Evolutionary conservation across 2,113 vertebrate genomes (phyloP), one percentile per base, ranked within the genome.

Genomic region (Sylvilagus bachmani): DNA sequence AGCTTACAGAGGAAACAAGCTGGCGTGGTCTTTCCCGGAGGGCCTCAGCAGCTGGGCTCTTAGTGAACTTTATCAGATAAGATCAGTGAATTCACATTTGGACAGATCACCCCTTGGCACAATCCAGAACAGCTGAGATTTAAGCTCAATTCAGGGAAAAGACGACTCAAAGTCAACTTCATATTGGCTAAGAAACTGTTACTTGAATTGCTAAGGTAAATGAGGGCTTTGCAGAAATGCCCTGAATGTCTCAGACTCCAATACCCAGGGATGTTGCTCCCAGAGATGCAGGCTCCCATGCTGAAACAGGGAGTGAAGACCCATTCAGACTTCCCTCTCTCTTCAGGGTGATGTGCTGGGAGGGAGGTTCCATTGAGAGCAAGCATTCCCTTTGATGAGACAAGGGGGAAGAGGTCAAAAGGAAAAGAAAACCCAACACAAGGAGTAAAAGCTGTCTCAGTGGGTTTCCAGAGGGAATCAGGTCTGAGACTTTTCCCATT

Each of bases 391-490:
- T 79, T 86, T 71, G 58, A 75, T 33, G 22, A 53, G 44, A 62
- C 12, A 53, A 70, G 27, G 36, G 62, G 44, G 51, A 55, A 86
- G 16, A 62, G 67, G 22, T 69, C 27, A 66, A 13, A 75, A 94
- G 31, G 61, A 70, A 96, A 90, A 61, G 33, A 74, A 82, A 86
- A 17, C 10, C 36, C 19, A 74, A 22, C n/a, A 53, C 25, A 66
- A 77, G 79, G 44, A 80, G 86, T 31, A 38, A 67, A 89, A 90
- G 33, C 73, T 38, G 4, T 90, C 93, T 73, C 82, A 44, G 5
- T 3, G 36, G 82, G 33, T 74, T 84, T 89, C 79, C 64, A 33
- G 61, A 93, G n/a, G 64, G 12, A 95, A 64, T 74, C 22, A 8
- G 81, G 62, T 49, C 64, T 71, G 33, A 53, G 70, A 61, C 38